Evolutionary conservation across 2,888 invertebrate genomes (phyloP).

Genomic region (Hypercompe scribonia): DNA sequence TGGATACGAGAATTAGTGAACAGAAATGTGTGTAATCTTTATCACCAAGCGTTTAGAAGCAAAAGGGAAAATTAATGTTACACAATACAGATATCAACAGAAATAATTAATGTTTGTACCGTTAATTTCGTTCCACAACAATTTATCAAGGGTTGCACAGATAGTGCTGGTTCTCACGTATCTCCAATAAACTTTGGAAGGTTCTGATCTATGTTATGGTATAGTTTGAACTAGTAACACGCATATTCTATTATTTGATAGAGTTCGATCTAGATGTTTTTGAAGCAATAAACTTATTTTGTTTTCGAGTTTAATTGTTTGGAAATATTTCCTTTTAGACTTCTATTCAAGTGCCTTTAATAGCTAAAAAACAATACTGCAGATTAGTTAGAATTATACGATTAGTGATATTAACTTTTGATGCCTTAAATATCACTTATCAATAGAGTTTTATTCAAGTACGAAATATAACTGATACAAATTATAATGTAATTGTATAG

Average conservation of each 20-base stretch:
- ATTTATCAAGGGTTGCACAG: slow-evolving; percentile 53
- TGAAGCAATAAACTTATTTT: not conserved
- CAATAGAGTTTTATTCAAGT: too few species aligned
- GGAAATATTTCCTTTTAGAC: not conserved
- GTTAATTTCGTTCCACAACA: slow-evolving; percentile 60
- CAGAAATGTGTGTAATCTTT: slow-evolving; percentile 25
- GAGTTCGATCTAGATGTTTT: not conserved
- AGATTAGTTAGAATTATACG: too few species aligned
- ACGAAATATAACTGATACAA: too few species aligned
- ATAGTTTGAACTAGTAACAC: slow-evolving; percentile 22
- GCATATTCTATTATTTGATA: slow-evolving; percentile 10
- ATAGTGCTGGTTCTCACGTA: slow-evolving; percentile 44
- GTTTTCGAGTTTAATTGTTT: not conserved
- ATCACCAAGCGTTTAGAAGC: slow-evolving; percentile 35
- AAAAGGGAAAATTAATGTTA: slow-evolving; percentile 39
- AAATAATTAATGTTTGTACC: slow-evolving; percentile 67
- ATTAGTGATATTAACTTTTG: too few species aligned
- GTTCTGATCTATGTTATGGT: slow-evolving; percentile 40
- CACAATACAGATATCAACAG: slow-evolving; percentile 54
- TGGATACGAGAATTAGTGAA: slow-evolving; percentile 6
- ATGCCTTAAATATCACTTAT: too few species aligned
- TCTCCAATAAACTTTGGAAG: slow-evolving; percentile 53
- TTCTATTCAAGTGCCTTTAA: not conserved
- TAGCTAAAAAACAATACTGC: too few species aligned
- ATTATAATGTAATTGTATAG: too few species aligned